phyloP scores from a whole-genome alignment of 1,140 invertebrate species.

The Pachypeltis micranthus region DNA sequence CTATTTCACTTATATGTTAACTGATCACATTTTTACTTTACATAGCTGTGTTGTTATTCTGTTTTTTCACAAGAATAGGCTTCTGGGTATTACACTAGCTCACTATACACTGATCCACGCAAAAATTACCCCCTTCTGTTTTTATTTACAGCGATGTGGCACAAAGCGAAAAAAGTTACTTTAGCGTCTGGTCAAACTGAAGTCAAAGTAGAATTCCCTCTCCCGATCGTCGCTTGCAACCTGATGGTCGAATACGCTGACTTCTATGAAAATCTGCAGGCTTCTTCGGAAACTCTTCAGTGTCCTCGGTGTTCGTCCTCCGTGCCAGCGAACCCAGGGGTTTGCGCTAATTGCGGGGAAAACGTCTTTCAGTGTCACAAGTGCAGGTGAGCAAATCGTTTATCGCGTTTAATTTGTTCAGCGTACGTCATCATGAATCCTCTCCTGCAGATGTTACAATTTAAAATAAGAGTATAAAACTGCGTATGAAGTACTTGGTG shows the following conservation, averaged over 20 bases:
- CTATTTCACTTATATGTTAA: too few relatives aligned
- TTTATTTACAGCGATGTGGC: conserved; percentile 64
- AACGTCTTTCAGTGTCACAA: conserved; percentile 98
- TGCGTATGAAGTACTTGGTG: too few relatives aligned
- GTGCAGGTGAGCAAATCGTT: conserved; percentile 59
- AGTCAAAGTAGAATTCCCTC: conserved; percentile 87
- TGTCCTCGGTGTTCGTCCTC: conserved; percentile 92
- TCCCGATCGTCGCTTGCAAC: conserved; percentile 94
- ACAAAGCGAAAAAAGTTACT: conserved; percentile 85
- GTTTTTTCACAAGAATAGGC: too few relatives aligned
- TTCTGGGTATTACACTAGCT: too few relatives aligned
- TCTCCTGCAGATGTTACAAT: conserved; percentile 14
- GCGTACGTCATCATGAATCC: not conserved
- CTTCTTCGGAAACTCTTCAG: conserved; percentile 77
- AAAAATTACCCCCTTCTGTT: too few relatives aligned
- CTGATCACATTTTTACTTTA: too few relatives aligned
- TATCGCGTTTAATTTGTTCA: conserved; percentile 23
- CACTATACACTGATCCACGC: too few relatives aligned
- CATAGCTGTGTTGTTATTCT: too few relatives aligned
- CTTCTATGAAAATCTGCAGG: conserved; percentile 85
- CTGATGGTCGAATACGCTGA: conserved; percentile 98
- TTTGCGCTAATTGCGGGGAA: conserved; percentile 95
- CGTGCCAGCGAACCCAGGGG: conserved; percentile 91
- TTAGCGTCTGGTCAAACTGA: conserved; percentile 86
- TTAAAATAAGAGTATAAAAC: too few relatives aligned